Base-by-base conservation (phyloP, 1,140 invertebrate species). In the Lepidostoma basale region DNA sequence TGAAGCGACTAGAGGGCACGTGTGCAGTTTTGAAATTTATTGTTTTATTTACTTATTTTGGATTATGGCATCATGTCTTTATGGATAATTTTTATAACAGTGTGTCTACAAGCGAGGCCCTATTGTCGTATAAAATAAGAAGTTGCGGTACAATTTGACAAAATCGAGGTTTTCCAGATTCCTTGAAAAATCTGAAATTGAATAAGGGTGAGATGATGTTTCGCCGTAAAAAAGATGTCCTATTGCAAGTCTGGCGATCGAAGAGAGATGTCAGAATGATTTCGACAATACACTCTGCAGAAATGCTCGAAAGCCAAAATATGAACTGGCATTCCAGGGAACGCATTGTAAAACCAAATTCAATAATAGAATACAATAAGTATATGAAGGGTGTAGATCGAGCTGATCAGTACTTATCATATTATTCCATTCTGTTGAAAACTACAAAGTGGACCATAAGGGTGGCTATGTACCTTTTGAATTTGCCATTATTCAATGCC, bases 91-190 rank as follows among this genome's bases (percentile, higher is more conserved):
- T 72, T 71, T 83, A 80, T 68, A 78, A 74, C 20, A 81, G 79
- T 71, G 70, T 81, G 60, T n/a, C 73, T 52, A 72, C 82, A 56
- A 76, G 79, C 59, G 56, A 79, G 58, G 66, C 72, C 73, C 70
- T 81, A 64, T 65, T 82, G 58, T 47, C 75, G 25, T 76, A 74
- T 56, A 74, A 83, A 70, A 85, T 78, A 3, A 76, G 84, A 77
- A 72, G 78, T 6, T 68, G 78, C 67, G 79, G 81, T 56, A 85
- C 80, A 65, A 52, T 84, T 45, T 62, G 75, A 59, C 69, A 73
- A 59, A 79, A 79, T 64, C 67, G 76, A 49, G 78, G 77, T 70
- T 70, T 76, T 20, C 76, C 77, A 10, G 72, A 74, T 59, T 73
- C 74, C 30, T 70, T 80, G 3, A 69, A 77, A 64, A 49, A 64